Percentiles rank a stretch among this genome's conserved stretches.
Conservation (phyloP, 2,888 invertebrate genomes). For the Yponomeuta cagnagella region DNA sequence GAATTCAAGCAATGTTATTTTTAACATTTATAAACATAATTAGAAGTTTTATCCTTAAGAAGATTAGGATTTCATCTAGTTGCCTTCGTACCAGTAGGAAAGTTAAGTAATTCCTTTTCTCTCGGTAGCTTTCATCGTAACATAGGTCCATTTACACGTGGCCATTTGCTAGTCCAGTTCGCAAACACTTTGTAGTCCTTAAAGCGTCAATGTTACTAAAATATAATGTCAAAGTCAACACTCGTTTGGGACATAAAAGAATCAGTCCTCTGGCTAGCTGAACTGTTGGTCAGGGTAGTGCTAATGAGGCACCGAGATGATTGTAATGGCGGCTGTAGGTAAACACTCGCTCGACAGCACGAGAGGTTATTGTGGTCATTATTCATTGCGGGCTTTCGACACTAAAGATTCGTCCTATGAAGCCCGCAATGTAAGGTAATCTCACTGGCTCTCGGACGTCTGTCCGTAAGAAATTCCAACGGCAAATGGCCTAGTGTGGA, state of each 20-base stretch:
- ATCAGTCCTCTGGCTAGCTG: no score
- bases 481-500: background rate
- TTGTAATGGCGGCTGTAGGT: no score
- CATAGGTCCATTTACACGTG: conserved; percentile 28
- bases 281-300: no score
- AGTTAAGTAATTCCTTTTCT: conserved; percentile 70
- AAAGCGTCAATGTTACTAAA: background rate
- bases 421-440: background rate
- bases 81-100: conserved; percentile 73
- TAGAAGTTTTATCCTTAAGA: conserved; percentile 72
- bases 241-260: no score
- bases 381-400: no score
- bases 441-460: background rate
- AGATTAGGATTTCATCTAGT: conserved; percentile 72
- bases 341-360: no score
- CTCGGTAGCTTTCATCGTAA: conserved; percentile 61
- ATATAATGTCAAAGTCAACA: no score
- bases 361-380: no score
- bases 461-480: background rate
- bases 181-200: no score
- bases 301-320: no score
- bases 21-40: conserved; percentile 70
- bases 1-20: conserved; percentile 73
- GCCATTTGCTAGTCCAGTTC: background rate
- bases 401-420: no score